A percentile compares a stretch with the other conserved stretches of the same genome.
These are phyloP conservation scores for Atrina japonica DNA, from an alignment of 2,888 invertebrate species.

Conservation along the genomic window DNA sequence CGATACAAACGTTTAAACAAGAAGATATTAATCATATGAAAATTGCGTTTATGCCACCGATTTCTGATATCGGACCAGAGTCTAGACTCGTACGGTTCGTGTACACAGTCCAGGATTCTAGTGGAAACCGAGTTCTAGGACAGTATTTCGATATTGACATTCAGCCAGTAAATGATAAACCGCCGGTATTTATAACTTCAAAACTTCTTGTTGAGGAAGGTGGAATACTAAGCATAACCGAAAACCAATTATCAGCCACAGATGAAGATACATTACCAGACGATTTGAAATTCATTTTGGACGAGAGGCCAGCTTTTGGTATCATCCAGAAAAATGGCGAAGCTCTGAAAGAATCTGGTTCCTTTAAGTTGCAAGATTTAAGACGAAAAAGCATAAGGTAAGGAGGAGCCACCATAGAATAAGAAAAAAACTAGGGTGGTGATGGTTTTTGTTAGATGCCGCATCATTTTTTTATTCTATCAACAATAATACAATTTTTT, in stretches of 20 bases:
- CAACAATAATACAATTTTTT: no score
- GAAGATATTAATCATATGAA: constrained; percentile 78
- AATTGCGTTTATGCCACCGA: constrained; percentile 79
- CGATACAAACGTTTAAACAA: constrained; percentile 76
- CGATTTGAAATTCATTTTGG: constrained; percentile 73
- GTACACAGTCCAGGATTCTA: constrained; percentile 76
- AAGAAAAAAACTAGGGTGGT: no score
- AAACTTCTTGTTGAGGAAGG: constrained; percentile 77
- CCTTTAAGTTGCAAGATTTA: constrained; percentile 73
- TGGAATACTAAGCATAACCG: constrained; percentile 75
- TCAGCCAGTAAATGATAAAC: constrained; percentile 77
- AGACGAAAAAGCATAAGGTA: constrained; percentile 73
- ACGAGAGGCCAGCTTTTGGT: constrained; percentile 76
- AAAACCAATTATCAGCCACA: constrained; percentile 76
- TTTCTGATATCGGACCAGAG: constrained; percentile 77
- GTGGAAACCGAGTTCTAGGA: constrained; percentile 72
- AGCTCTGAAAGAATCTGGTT: constrained; percentile 70
- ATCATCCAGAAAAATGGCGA: constrained; percentile 74
- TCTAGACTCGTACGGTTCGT: constrained; percentile 72
- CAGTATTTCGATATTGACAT: constrained; percentile 78
- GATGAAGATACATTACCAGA: constrained; percentile 77
- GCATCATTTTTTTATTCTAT: no score
- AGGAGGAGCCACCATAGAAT: background rate
- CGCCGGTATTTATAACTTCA: constrained; percentile 71
- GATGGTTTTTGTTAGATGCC: no score